phyloP scores from a whole-genome alignment of 2,113 vertebrate genomes.

The Penelope pileata region DNA sequence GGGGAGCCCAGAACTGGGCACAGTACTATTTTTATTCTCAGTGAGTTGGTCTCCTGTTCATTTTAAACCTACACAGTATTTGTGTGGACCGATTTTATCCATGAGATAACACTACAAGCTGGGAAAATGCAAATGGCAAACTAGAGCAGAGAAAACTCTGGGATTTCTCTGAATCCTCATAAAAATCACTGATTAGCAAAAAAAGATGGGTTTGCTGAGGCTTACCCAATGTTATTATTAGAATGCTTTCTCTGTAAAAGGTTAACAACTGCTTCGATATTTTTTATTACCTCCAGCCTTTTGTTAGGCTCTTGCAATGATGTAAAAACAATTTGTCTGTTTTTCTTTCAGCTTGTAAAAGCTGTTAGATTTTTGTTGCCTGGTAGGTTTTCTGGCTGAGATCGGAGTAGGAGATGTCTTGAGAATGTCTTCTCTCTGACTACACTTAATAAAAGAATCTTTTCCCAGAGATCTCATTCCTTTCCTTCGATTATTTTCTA shows the following conservation, averaged over 20 bases:
- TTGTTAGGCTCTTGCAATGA: neutral
- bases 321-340: neutral
- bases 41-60: neutral
- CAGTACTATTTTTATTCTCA: too few relatives aligned
- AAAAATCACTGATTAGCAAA: neutral
- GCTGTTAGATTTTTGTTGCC: neutral
- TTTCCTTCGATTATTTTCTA: neutral
- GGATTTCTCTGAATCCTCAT: neutral
- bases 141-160: neutral
- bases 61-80: neutral
- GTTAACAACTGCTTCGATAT: neutral
- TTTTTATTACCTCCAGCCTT: neutral
- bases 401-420: neutral
- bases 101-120: neutral
- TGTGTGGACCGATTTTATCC: neutral
- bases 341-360: neutral
- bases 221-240: neutral
- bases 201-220: neutral
- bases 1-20: too few relatives aligned
- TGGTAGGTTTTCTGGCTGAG: neutral
- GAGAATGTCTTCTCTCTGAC: neutral
- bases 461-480: neutral
- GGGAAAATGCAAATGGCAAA: neutral
- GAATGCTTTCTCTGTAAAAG: neutral
- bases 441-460: neutral